phyloP scores from a whole-genome alignment of 2,797 vertebrate genomes.

The Apodemus agrarius region DNA sequence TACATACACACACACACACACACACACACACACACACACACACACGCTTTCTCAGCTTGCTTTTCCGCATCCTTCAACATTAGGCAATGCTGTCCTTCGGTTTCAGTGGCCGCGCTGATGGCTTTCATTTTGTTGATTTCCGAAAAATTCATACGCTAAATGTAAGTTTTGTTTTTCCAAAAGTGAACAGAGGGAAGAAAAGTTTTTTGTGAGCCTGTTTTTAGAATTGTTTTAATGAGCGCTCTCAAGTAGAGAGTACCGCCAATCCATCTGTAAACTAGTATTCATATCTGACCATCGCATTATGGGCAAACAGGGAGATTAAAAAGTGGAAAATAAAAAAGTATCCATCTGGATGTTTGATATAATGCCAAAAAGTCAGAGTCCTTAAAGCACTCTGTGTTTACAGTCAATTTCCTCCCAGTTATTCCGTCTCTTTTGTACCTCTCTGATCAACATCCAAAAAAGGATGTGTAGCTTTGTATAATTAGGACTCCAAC shows the following conservation, averaged over 20 bases:
- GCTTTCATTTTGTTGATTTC: slow-evolving; percentile 62
- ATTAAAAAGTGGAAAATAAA: slow-evolving; percentile 68
- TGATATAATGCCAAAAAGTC: slow-evolving; percentile 56
- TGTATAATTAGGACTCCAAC: neutral
- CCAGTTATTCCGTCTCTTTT: slow-evolving; percentile 52
- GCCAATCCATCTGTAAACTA: slow-evolving; percentile 69
- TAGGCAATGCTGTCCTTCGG: slow-evolving; percentile 34
- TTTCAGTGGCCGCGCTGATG: slow-evolving; percentile 55
- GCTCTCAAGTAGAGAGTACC: slow-evolving; percentile 54
- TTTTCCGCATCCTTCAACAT: slow-evolving; percentile 34
- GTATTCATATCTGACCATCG: slow-evolving; percentile 72
- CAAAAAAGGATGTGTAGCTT: slow-evolving; percentile 27
- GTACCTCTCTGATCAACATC: slow-evolving; percentile 9
- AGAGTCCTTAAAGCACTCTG: slow-evolving; percentile 27
- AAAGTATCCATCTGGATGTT: slow-evolving; percentile 61
- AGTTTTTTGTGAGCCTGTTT: slow-evolving; percentile 70
- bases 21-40: neutral
- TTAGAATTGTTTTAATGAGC: slow-evolving; percentile 78
- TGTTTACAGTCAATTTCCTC: slow-evolving; percentile 52
- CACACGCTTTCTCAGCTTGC: neutral
- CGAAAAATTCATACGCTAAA: slow-evolving; percentile 69
- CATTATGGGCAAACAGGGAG: slow-evolving; percentile 68
- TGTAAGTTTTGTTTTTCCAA: slow-evolving; percentile 61
- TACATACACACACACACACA: neutral
- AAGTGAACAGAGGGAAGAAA: slow-evolving; percentile 71